phyloP scores from a whole-genome alignment of 2,888 invertebrate species.

The Sarcophaga rosellei region DNA sequence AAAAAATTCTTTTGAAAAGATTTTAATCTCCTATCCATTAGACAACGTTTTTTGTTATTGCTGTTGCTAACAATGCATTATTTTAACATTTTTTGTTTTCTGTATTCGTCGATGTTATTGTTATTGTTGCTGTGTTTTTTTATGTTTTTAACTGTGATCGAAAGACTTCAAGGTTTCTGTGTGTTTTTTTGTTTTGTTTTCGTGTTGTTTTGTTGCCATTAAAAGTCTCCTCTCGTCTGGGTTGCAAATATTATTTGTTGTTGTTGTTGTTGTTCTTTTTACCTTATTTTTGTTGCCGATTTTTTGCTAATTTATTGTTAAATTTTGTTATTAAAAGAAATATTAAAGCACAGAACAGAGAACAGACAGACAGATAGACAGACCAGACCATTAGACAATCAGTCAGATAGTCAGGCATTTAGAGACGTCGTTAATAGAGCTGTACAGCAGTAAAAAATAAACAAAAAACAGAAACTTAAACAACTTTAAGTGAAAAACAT shows the following conservation, averaged over 20 bases:
- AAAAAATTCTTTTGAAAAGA: no score
- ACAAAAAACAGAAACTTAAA: not conserved
- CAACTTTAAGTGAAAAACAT: not conserved
- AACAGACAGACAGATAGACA: no score
- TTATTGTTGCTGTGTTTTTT: not conserved
- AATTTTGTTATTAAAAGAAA: conserved; percentile 46
- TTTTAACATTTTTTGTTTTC: no score
- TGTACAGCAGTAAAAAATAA: not conserved
- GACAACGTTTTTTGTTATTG: no score
- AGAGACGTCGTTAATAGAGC: not conserved
- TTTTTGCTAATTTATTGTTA: conserved; percentile 50
- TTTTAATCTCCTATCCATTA: no score
- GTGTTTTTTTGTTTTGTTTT: not conserved
- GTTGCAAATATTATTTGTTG: not conserved
- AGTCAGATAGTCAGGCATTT: no score
- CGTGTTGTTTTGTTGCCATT: not conserved
- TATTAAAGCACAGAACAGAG: conserved; percentile 3
- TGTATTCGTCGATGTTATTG: no score
- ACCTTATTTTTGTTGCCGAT: not conserved
- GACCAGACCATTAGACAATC: no score
- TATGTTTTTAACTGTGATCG: not conserved
- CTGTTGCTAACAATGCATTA: no score
- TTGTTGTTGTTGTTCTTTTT: not conserved
- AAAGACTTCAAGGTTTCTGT: not conserved
- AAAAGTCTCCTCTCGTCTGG: not conserved